phyloP scores from a whole-genome alignment of 2,113 vertebrate genomes.

The Megaceryle torquata region DNA sequence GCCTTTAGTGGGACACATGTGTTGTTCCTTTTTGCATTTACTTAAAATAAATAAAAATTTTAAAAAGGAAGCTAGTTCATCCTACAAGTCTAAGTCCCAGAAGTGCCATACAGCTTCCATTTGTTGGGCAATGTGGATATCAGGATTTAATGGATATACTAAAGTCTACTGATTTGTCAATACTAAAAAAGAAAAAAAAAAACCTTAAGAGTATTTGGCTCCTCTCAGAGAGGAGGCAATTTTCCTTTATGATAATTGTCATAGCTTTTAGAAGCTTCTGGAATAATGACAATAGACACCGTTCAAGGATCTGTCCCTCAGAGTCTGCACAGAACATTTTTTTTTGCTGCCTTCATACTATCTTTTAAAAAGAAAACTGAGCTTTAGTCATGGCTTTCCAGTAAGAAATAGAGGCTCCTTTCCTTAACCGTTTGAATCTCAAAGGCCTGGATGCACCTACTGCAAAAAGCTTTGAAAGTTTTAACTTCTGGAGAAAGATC shows the following conservation, averaged over 20 bases:
- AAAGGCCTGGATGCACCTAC: neutral
- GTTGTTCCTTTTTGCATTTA: neutral
- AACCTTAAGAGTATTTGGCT: neutral
- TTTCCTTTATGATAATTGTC: conserved; percentile 15
- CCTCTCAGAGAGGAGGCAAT: neutral
- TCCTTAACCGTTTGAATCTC: neutral
- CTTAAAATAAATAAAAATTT: neutral
- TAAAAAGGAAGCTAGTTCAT: too few relatives aligned
- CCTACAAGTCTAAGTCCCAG: too few relatives aligned
- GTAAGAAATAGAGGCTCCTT: neutral
- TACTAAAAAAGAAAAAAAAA: neutral
- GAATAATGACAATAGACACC: neutral
- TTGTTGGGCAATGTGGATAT: too few relatives aligned
- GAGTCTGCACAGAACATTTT: neutral
- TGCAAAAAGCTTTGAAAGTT: neutral
- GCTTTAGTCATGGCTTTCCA: neutral
- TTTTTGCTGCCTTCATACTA: neutral
- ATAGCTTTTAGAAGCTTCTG: neutral
- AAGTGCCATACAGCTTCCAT: too few relatives aligned
- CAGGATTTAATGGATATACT: neutral
- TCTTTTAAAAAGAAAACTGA: neutral
- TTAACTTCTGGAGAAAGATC: neutral
- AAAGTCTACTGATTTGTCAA: neutral
- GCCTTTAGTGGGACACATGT: neutral
- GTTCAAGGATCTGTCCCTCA: conserved; percentile 18